Evolutionary conservation across 2,113 vertebrate genomes (phyloP).

Genomic region (Microcebus lehilahytsara): DNA sequence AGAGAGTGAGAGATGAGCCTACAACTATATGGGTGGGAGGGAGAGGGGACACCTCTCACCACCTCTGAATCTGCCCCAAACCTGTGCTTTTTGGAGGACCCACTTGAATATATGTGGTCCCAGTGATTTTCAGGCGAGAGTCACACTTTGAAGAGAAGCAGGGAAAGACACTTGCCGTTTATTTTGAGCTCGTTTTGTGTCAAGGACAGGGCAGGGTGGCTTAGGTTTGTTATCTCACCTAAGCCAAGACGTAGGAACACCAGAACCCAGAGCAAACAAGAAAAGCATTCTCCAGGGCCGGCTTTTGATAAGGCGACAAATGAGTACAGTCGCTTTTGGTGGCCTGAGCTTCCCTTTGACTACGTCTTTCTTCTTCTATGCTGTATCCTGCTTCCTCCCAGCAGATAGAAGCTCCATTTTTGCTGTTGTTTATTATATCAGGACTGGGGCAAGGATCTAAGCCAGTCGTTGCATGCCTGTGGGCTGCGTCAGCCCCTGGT

Average conservation of each 20-base stretch:
- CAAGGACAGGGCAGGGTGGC: neutral
- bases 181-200: neutral
- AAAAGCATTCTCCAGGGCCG: neutral
- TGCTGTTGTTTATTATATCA: neutral
- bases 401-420: neutral
- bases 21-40: neutral
- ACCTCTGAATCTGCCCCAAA: neutral
- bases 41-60: neutral
- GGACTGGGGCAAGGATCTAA: neutral
- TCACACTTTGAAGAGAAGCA: neutral
- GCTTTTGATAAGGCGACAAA: neutral
- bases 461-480: too few species aligned
- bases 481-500: accelerated
- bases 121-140: neutral
- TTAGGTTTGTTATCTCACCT: conserved; percentile 26
- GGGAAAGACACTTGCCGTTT: neutral
- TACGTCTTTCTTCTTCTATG: neutral
- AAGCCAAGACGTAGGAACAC: neutral
- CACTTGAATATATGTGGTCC: neutral
- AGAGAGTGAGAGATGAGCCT: neutral
- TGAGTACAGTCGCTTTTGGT: neutral
- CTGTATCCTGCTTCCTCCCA: neutral
- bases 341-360: neutral
- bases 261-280: neutral
- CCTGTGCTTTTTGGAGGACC: neutral